Conservation (phyloP, 2,888 invertebrate genomes). For the Phengaris alcon region DNA sequence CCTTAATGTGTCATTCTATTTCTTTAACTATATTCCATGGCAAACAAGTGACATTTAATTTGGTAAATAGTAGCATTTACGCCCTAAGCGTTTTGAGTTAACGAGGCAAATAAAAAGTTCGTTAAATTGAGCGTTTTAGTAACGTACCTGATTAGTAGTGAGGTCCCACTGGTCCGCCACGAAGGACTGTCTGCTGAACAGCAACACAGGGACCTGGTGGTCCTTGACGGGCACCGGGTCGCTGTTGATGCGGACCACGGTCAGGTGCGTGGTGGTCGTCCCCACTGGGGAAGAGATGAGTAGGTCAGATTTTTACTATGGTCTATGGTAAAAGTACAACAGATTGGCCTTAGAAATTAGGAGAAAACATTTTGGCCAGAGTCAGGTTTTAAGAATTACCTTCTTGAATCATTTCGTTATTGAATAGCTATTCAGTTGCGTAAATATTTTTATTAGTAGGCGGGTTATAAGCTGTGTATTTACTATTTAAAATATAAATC, state of each 20-base stretch:
- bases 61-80: too few species aligned
- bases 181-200: conserved; percentile 83
- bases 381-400: neutral
- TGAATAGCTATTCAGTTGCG: too few species aligned
- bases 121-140: too few species aligned
- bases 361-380: neutral
- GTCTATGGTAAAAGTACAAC: neutral
- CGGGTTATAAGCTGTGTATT: too few species aligned
- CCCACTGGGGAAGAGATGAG: conserved; percentile 75
- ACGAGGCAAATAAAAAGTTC: too few species aligned
- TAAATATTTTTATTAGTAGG: too few species aligned
- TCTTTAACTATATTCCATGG: too few species aligned
- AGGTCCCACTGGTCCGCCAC: conserved; percentile 88
- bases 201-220: conserved; percentile 89
- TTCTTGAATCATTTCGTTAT: too few species aligned
- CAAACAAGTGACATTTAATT: too few species aligned
- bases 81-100: too few species aligned
- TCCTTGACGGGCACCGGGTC: conserved; percentile 86
- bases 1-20: too few species aligned
- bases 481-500: too few species aligned
- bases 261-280: conserved; percentile 86
- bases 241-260: conserved; percentile 84
- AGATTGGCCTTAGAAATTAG: neutral
- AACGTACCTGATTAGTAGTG: conserved; percentile 86
- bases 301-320: neutral